Evolutionary conservation across 2,888 invertebrate species (phyloP).

Genomic region (Trichacis sp.): DNA sequence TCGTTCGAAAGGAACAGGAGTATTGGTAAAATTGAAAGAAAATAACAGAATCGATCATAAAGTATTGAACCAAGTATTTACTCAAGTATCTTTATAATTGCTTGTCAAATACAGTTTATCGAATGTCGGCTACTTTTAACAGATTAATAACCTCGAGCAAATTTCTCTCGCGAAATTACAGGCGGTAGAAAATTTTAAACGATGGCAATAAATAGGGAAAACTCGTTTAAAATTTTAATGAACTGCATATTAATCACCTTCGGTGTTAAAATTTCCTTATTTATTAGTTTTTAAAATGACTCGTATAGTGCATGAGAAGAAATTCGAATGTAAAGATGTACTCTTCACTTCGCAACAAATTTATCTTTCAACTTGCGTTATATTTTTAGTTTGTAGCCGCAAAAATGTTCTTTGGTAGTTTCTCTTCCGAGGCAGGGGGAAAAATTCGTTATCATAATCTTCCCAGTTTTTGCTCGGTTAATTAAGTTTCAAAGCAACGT

Average conservation of each 20-base stretch:
- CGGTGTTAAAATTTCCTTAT: too few species aligned
- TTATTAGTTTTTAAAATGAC: too few species aligned
- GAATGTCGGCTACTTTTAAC: not conserved
- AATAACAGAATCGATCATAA: not conserved
- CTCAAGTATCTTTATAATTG: not conserved
- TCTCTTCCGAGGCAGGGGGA: not conserved
- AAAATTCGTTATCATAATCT: not conserved
- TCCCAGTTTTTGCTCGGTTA: not conserved
- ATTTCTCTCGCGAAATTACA: not conserved
- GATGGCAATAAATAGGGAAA: not conserved
- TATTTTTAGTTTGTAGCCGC: not conserved
- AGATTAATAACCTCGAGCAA: not conserved
- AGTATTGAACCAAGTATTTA: not conserved
- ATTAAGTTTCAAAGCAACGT: conserved; percentile 5
- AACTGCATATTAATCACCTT: too few species aligned
- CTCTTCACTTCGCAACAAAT: not conserved
- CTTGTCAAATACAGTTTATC: not conserved
- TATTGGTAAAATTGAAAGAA: not conserved
- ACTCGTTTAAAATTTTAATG: too few species aligned
- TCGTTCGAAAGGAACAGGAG: not conserved
- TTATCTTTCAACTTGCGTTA: not conserved
- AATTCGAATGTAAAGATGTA: not conserved
- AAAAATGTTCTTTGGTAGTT: not conserved
- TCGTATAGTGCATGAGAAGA: not conserved
- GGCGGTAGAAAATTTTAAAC: not conserved